phyloP scores from a whole-genome alignment of 2,888 invertebrate genomes.

The Catonia carolina region DNA sequence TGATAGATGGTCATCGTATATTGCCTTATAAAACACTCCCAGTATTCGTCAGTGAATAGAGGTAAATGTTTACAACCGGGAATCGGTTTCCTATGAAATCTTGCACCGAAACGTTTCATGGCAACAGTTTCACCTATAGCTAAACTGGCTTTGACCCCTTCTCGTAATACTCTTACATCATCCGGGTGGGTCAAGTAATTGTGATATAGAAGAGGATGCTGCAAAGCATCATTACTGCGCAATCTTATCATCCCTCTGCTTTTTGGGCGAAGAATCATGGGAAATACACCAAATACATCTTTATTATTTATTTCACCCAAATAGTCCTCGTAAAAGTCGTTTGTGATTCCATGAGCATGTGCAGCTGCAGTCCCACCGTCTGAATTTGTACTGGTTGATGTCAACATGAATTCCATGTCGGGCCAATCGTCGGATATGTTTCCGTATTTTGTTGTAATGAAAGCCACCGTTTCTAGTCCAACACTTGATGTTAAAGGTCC shows the following conservation, averaged over 20 bases:
- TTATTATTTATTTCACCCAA: constrained; percentile 62
- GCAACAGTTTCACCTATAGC: constrained; percentile 54
- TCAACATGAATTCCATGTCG: constrained; percentile 86
- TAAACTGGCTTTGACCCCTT: constrained; percentile 79
- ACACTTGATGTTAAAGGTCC: constrained; percentile 82
- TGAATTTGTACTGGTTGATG: constrained; percentile 71
- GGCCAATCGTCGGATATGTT: constrained; percentile 85
- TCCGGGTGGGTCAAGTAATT: constrained; percentile 85
- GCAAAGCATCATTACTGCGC: constrained; percentile 54
- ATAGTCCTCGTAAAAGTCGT: constrained; percentile 73
- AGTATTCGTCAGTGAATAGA: constrained; percentile 73
- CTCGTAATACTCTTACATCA: constrained; percentile 74
- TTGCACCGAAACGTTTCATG: constrained; percentile 64
- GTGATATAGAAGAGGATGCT: constrained; percentile 82
- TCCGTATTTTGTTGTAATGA: constrained; percentile 82
- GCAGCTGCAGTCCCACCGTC: constrained; percentile 72
- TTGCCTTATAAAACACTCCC: constrained; percentile 76
- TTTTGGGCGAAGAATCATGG: constrained; percentile 84
- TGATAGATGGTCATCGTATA: constrained; percentile 87
- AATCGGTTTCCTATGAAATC: constrained; percentile 63
- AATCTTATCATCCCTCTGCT: constrained; percentile 75
- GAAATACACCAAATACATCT: constrained; percentile 76
- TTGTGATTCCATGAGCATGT: constrained; percentile 70
- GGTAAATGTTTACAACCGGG: constrained; percentile 79
- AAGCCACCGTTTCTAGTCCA: constrained; percentile 80